Conservation (phyloP, 1,140 invertebrate species). For the Campoletis sonorensis region DNA sequence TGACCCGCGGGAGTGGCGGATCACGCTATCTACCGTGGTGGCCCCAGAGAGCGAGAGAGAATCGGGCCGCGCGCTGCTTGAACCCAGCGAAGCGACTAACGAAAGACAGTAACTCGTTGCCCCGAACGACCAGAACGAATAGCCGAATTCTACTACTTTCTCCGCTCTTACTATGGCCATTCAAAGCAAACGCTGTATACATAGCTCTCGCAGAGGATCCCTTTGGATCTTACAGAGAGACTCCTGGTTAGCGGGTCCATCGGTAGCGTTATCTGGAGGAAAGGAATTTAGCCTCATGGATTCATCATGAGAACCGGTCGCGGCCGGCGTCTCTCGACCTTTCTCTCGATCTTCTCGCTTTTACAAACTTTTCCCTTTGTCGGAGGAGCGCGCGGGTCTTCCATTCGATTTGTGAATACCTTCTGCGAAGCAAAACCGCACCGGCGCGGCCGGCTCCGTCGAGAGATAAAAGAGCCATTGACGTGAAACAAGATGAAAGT, state of each 20-base stretch:
- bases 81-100: conserved; percentile 48
- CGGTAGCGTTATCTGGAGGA: conserved; percentile 13
- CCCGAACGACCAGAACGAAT: conserved; percentile 40
- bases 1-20: conserved; percentile 10
- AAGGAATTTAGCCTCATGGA: conserved; percentile 40
- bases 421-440: not conserved
- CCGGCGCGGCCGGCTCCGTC: not conserved
- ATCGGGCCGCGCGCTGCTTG: not conserved
- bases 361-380: not conserved
- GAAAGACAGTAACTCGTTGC: conserved; percentile 51
- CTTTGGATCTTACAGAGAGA: conserved; percentile 21
- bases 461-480: not conserved
- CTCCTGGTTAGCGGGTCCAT: not conserved
- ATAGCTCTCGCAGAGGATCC: not conserved
- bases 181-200: not conserved
- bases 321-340: not conserved
- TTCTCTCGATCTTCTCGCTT: not conserved
- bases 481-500: conserved; percentile 5
- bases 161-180: conserved; percentile 7
- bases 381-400: not conserved
- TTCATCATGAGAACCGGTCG: not conserved
- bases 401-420: conserved; percentile 9
- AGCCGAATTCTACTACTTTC: conserved; percentile 10
- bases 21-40: not conserved
- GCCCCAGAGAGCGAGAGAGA: conserved; percentile 17